A percentile compares a stretch with the other conserved stretches of the same genome.
phyloP scores from a whole-genome alignment of 2,797 vertebrate species.

The Argyrosomus regius region DNA sequence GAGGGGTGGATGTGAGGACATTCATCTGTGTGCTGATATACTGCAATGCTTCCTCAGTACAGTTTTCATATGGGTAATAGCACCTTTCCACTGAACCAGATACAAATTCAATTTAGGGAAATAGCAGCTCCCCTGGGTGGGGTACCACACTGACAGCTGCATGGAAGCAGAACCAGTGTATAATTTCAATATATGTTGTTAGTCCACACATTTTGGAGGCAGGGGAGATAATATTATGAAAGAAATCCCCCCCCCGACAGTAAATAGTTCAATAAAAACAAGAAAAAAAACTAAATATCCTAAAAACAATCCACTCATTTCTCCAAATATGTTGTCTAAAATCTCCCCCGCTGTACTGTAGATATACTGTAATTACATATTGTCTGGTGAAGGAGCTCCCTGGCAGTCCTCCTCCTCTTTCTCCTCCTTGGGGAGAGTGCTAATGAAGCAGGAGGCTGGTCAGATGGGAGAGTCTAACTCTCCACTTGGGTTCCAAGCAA shows the following conservation, averaged over 20 bases:
- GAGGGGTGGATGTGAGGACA: constrained; percentile 3
- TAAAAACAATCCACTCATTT: constrained; percentile 8
- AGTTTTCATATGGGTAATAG: constrained; percentile 15
- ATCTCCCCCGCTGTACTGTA: constrained; percentile 34
- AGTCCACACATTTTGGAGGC: constrained; percentile 12
- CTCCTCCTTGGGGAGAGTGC: constrained; percentile 64
- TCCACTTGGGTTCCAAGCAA: constrained; percentile 68
- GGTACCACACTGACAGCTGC: constrained; percentile 12
- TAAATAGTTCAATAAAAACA: constrained; percentile 19
- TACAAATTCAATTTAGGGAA: constrained; percentile 51
- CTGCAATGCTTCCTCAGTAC: constrained; percentile 14
- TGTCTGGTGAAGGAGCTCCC: constrained; percentile 59
- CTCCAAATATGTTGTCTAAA: constrained; percentile 19
- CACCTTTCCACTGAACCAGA: constrained; percentile 24
- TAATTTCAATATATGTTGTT: constrained; percentile 22
- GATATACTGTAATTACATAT: constrained; percentile 54
- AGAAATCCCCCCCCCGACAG: background rate
- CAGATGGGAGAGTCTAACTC: constrained; percentile 66
- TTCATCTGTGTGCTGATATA: constrained; percentile 5
- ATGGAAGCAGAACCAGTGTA: constrained; percentile 22
- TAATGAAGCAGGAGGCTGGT: constrained; percentile 77
- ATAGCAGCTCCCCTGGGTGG: constrained; percentile 15
- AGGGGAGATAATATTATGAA: background rate
- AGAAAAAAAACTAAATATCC: background rate
- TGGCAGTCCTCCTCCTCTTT: constrained; percentile 47